A percentile compares a stretch with the other conserved stretches of the same genome.
Conservation (phyloP, 2,797 vertebrate species). For the Acridotheres tristis region DNA sequence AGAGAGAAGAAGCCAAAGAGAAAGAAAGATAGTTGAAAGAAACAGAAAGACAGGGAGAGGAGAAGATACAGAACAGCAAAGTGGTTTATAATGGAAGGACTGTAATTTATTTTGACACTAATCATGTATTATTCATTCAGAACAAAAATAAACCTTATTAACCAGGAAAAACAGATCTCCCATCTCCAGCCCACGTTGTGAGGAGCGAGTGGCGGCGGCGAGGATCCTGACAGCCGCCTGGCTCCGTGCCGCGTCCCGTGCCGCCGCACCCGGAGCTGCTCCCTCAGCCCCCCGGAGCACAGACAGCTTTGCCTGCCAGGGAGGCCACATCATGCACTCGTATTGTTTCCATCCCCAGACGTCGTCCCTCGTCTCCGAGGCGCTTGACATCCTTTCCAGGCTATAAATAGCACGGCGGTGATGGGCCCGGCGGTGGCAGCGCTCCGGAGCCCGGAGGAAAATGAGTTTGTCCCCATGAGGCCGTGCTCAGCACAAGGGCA, state of each 20-base stretch:
- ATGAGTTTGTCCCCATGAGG: neutral
- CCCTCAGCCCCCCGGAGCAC: rapidly evolving
- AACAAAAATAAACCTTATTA: constrained; percentile 76
- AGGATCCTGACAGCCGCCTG: neutral
- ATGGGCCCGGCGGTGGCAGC: neutral
- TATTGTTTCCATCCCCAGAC: neutral
- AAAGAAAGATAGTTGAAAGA: constrained; percentile 41
- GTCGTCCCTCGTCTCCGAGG: rapidly evolving
- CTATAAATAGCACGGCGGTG: neutral
- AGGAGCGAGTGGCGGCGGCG: neutral
- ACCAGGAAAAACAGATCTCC: constrained; percentile 68
- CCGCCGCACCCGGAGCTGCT: rapidly evolving
- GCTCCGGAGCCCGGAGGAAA: neutral
- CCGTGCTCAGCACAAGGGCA: neutral
- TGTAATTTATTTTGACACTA: constrained; percentile 70
- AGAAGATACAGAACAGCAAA: constrained; percentile 34
- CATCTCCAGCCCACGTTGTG: constrained; percentile 36
- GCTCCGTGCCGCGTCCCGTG: neutral
- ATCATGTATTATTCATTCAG: constrained; percentile 69
- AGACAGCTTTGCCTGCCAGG: neutral
- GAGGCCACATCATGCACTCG: neutral
- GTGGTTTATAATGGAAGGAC: constrained; percentile 57
- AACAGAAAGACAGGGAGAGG: constrained; percentile 9
- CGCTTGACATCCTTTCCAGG: neutral
- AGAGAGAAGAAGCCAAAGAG: constrained; percentile 2